Evolutionary conservation across 2,797 vertebrate genomes (phyloP).

Genomic region (Danio albolineatus): DNA sequence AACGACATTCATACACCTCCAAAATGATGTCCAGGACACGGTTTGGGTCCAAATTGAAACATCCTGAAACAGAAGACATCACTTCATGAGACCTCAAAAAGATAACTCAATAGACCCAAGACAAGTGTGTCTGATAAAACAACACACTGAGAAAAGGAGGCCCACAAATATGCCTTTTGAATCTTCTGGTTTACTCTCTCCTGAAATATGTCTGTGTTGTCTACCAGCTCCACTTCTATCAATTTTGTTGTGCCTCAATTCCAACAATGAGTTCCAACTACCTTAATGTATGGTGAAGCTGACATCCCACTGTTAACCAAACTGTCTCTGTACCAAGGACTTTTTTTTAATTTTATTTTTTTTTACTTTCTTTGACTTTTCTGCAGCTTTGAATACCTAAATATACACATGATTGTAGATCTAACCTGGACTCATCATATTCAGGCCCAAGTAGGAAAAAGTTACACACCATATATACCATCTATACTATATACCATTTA

Average conservation of each 20-base stretch:
- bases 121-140: too few relatives aligned
- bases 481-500: too few relatives aligned
- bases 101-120: too few relatives aligned
- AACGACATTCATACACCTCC: slow-evolving; percentile 95
- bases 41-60: slow-evolving; percentile 98
- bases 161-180: too few relatives aligned
- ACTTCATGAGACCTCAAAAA: neutral
- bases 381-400: slow-evolving; percentile 9
- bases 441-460: neutral
- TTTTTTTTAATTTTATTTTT: too few relatives aligned
- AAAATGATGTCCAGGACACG: slow-evolving; percentile 97
- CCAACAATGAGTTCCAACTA: neutral
- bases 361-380: too few relatives aligned
- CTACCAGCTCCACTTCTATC: too few relatives aligned
- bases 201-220: too few relatives aligned
- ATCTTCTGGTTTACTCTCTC: too few relatives aligned
- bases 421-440: neutral
- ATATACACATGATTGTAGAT: neutral
- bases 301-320: neutral
- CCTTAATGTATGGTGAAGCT: neutral
- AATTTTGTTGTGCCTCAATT: too few relatives aligned
- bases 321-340: neutral
- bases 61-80: slow-evolving; percentile 77
- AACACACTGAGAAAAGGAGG: too few relatives aligned
- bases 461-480: neutral